Percentiles rank a stretch among this genome's conserved stretches.
Evolutionary conservation across 35 echinoderm and acorn worm genomes (phyloP).

Genomic region (Eucidaris tribuloides): DNA sequence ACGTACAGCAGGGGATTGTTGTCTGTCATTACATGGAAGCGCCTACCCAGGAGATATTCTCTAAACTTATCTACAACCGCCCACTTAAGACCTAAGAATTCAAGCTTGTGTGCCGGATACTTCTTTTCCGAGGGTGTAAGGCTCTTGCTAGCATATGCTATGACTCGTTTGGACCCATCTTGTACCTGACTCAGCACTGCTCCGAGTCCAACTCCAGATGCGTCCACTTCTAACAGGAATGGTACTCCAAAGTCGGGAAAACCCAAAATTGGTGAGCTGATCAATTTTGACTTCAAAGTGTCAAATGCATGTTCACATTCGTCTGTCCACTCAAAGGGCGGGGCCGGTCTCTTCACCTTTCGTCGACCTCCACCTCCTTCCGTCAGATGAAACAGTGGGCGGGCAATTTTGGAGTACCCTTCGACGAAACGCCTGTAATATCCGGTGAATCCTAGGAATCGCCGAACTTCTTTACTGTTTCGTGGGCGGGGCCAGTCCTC

Average conservation of each 20-base stretch:
- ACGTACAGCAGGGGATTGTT: neutral
- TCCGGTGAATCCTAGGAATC: slow-evolving; percentile 53
- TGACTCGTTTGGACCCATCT: neutral
- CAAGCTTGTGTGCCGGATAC: slow-evolving; percentile 38
- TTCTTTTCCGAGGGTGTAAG: slow-evolving; percentile 3
- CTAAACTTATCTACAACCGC: slow-evolving; percentile 26
- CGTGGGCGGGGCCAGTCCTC: slow-evolving; percentile 13
- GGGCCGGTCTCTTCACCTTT: neutral
- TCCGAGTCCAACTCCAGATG: slow-evolving; percentile 14
- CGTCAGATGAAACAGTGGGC: slow-evolving; percentile 29
- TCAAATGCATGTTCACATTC: slow-evolving; percentile 29
- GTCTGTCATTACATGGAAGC: neutral
- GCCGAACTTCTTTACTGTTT: slow-evolving; percentile 39
- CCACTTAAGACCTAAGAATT: slow-evolving; percentile 42
- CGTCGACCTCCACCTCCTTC: neutral
- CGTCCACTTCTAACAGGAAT: slow-evolving; percentile 15
- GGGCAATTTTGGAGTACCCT: slow-evolving; percentile 48
- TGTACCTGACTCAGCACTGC: slow-evolving; percentile 16
- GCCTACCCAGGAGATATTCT: slow-evolving; percentile 16
- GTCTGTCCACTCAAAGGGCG: neutral
- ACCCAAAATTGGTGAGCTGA: neutral
- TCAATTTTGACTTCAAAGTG: neutral
- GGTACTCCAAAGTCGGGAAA: neutral
- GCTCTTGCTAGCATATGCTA: slow-evolving; percentile 39
- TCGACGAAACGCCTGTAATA: slow-evolving; percentile 69